Base-by-base conservation (phyloP, 2,113 vertebrate genomes). In the Mellivora capensis region DNA sequence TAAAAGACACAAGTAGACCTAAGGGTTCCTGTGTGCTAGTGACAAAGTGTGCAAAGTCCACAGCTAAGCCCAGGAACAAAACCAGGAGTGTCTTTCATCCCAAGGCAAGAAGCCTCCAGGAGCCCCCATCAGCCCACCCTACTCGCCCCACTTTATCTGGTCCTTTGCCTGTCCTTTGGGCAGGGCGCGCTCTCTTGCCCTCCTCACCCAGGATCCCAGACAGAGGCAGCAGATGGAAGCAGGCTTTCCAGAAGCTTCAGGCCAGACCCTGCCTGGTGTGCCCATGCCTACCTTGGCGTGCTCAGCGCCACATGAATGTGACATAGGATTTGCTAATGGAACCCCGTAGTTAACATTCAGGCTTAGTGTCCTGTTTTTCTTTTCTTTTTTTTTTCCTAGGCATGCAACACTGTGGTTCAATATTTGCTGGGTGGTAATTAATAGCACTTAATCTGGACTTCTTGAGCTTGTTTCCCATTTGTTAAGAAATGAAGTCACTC, bases 361-460 rank as follows among this genome's bases (percentile, higher is more conserved):
- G 52, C 96, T 61, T 96, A 98, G 97, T 94, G 98, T 97, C 96
- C 97, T 85, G 93, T 84, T 6, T 59, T 47, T 87, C 61, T 96
- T 25, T 23, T 39, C 34, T 67, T 4, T 17, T 67, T 69, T 11
- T 8, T 3, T 15, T 3, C 92, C 97, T 97, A 97, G 97, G 98
- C 98, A 97, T 96, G 97, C 96, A 96, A 95, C 97, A 90, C 83
- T 97, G 98, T 96, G 97, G 98, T 91, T 96, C 98, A 94, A 89
- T 98, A 93, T 98, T 98, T 98, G 97, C 98, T 98, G 98, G 98
- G 97, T 97, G 98, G 98, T 98, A 98, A 99, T 99, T 98, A 98
- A 98, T 97, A 98, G 98, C 97, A 98, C 98, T 98, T 98, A 98
- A 98, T 98, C 98, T 98, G 98, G 98, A 98, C 97, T 98, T 98